A percentile compares a stretch with the other conserved stretches of the same genome.
phyloP scores from a whole-genome alignment of 2,888 invertebrate species.

The Hypolimnas misippus region DNA sequence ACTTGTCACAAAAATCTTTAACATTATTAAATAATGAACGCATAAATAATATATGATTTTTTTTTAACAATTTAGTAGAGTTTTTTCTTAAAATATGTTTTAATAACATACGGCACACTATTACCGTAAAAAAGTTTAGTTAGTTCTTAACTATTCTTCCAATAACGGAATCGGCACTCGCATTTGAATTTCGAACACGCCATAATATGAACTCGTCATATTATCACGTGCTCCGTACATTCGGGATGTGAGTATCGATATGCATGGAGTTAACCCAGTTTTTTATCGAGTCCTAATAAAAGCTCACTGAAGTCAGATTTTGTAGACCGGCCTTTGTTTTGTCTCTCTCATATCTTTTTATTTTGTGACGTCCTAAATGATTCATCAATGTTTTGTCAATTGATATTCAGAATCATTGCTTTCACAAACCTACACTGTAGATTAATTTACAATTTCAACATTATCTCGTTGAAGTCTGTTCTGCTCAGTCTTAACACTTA shows the following conservation, averaged over 20 bases:
- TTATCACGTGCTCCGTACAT: constrained; percentile 2
- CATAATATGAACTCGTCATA: constrained; percentile 6
- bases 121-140: neutral
- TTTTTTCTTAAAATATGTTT: neutral
- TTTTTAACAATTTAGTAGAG: too few relatives aligned
- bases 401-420: too few relatives aligned
- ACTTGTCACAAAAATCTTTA: too few relatives aligned
- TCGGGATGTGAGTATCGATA: constrained; percentile 1
- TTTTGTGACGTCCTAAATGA: too few relatives aligned
- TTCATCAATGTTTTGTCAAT: too few relatives aligned
- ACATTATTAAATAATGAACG: too few relatives aligned
- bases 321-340: neutral
- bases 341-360: too few relatives aligned
- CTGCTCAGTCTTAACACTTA: too few relatives aligned
- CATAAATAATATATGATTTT: too few relatives aligned
- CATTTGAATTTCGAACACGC: neutral
- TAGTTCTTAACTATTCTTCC: neutral
- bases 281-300: constrained; percentile 2
- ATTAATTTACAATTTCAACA: too few relatives aligned
- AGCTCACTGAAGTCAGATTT: neutral
- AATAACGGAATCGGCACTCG: neutral
- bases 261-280: constrained; percentile 4
- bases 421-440: too few relatives aligned
- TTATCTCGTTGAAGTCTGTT: too few relatives aligned
- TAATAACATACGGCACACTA: neutral